Conservation (phyloP, 92 coral and sea anemone genomes). For the Hydrozoanthus gracilis region DNA sequence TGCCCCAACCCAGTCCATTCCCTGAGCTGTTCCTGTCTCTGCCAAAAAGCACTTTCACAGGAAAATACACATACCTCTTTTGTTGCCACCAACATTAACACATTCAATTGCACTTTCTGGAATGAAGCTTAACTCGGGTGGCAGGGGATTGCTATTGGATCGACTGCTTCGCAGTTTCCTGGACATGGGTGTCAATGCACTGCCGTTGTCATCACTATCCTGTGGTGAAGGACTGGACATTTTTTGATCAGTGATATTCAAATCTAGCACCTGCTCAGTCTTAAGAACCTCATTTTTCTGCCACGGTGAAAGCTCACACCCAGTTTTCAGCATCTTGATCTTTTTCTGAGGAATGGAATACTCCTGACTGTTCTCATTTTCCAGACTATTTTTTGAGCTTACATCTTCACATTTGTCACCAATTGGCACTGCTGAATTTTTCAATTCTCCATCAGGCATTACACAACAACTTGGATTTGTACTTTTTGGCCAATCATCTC, state of each 20-base stretch:
- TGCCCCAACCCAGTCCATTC: no score
- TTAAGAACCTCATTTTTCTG: not conserved
- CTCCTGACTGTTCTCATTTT: not conserved
- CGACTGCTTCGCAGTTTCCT: constrained; percentile 17
- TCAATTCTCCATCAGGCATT: not conserved
- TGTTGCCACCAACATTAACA: constrained; percentile 81
- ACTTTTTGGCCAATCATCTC: not conserved
- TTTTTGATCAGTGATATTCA: not conserved
- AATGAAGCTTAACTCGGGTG: constrained; percentile 79
- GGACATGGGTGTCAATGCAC: constrained; percentile 1
- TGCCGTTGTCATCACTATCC: not conserved
- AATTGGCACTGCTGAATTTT: not conserved
- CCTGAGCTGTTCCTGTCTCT: no score
- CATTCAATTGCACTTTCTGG: constrained; percentile 83
- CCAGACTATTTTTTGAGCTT: not conserved
- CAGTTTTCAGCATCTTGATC: not conserved
- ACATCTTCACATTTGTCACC: not conserved
- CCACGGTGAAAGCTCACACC: not conserved
- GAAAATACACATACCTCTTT: constrained; percentile 17
- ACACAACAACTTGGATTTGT: not conserved
- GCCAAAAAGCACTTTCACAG: no score
- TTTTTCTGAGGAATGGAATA: not conserved
- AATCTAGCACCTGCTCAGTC: constrained; percentile 10
- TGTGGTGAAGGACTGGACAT: not conserved
- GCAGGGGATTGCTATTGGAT: constrained; percentile 36